Conservation (phyloP, 2,888 invertebrate species). For the Aricia artaxerxes region DNA sequence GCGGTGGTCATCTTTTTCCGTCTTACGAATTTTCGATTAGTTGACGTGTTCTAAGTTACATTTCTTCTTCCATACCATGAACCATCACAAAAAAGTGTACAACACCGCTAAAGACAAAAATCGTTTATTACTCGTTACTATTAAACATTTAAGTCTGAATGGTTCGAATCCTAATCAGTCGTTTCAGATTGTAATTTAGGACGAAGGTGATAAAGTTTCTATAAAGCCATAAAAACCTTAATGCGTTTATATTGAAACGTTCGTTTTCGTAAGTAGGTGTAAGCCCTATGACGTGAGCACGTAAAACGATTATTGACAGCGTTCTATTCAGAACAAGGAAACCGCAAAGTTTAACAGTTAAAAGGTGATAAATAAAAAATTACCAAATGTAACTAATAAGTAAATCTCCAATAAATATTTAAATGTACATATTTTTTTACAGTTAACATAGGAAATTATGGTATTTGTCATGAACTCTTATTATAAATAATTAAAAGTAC, state of each 20-base stretch:
- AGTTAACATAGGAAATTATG: no score
- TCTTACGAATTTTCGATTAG: no score
- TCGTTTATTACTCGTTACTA: no score
- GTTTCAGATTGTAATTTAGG: neutral
- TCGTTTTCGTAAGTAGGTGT: slow-evolving; percentile 1
- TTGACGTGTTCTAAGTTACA: no score
- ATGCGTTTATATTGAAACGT: neutral
- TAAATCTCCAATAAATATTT: neutral
- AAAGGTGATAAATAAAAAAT: neutral
- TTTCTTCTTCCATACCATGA: no score
- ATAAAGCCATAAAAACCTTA: neutral
- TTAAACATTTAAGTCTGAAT: neutral
- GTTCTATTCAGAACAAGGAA: neutral
- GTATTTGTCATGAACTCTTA: no score
- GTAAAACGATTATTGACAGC: slow-evolving; percentile 8
- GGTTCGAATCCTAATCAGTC: neutral
- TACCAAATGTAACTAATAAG: no score
- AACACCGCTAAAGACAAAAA: no score
- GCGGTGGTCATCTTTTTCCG: no score
- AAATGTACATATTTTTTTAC: neutral
- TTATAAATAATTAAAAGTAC: no score
- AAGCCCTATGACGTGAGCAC: slow-evolving; percentile 23
- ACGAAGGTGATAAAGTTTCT: neutral
- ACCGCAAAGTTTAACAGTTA: neutral
- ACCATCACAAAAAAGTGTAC: no score